A percentile compares a stretch with the other conserved stretches of the same genome.
These are phyloP conservation scores for Poecilia latipinna DNA, from an alignment of 2,113 vertebrate species.

Conservation along the genomic window DNA sequence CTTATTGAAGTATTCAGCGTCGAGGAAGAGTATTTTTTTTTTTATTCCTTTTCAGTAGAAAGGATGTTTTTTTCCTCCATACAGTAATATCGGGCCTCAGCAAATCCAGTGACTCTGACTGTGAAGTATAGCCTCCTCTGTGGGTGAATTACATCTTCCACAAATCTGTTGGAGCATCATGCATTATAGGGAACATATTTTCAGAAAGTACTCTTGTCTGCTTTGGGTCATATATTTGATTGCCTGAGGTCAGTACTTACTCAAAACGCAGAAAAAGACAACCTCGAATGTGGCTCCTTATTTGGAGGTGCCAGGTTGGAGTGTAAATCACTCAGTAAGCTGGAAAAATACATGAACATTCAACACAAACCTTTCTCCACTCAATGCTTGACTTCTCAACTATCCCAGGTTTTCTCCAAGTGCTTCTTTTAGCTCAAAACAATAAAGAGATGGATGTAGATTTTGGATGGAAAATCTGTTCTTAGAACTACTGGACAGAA, in stretches of 20 bases:
- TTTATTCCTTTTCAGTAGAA: conserved; percentile 35
- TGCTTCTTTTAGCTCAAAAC: neutral
- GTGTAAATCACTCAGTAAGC: neutral
- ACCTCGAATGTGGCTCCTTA: neutral
- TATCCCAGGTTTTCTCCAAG: neutral
- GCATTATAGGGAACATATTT: conserved; percentile 20
- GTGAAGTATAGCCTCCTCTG: conserved; percentile 47
- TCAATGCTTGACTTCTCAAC: neutral
- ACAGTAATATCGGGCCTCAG: conserved; percentile 32
- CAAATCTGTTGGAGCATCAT: conserved; percentile 34
- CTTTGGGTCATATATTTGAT: conserved; percentile 1
- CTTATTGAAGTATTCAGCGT: conserved; percentile 61
- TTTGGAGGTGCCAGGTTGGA: neutral
- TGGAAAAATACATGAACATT: neutral
- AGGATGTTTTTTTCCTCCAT: conserved; percentile 29
- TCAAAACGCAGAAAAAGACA: neutral
- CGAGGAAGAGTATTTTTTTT: conserved; percentile 43
- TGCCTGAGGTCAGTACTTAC: neutral
- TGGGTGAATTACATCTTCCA: conserved; percentile 46
- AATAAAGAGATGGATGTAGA: neutral
- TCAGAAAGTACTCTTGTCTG: neutral
- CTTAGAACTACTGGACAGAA: neutral
- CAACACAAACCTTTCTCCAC: neutral
- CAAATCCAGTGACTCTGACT: conserved; percentile 24
- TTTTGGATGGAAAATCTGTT: too few species aligned